Percentiles rank a stretch among this genome's conserved stretches.
phyloP scores from a whole-genome alignment of 2,797 vertebrate species.

The Artibeus lituratus region DNA sequence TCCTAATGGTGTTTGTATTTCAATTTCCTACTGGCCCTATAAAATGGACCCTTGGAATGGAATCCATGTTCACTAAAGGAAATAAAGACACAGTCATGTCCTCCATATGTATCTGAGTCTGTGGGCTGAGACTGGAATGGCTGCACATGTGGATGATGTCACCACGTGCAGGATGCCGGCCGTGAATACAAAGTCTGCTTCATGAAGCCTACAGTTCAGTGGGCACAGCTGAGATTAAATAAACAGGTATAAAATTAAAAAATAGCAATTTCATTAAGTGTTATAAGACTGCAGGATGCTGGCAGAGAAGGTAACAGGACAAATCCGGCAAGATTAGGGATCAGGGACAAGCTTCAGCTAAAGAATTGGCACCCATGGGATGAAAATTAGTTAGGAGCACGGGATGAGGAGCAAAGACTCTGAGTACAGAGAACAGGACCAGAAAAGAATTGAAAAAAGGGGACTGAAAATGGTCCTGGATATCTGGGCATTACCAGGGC shows the following conservation, averaged over 20 bases:
- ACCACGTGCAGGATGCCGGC: no score
- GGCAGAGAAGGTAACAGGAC: not conserved
- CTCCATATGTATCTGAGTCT: not conserved
- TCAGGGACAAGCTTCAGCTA: not conserved
- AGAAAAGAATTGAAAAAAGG: not conserved
- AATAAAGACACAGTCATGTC: not conserved
- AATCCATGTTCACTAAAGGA: not conserved
- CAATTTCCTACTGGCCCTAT: not conserved
- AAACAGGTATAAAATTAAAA: not conserved
- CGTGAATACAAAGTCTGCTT: not conserved
- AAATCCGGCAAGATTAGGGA: not conserved
- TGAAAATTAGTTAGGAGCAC: not conserved
- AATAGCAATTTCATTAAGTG: not conserved
- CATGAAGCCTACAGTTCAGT: not conserved
- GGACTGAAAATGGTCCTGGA: not conserved
- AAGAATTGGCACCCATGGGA: not conserved
- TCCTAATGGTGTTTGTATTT: not conserved
- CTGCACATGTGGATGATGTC: fast-evolving
- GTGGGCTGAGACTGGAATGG: not conserved
- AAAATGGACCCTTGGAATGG: not conserved
- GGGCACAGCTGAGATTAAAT: not conserved
- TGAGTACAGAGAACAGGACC: not conserved
- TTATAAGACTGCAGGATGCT: not conserved
- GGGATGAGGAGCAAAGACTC: not conserved
- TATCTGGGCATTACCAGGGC: not conserved